phyloP scores from a whole-genome alignment of 2,888 invertebrate species.

The Drosophila parthenogenetica region DNA sequence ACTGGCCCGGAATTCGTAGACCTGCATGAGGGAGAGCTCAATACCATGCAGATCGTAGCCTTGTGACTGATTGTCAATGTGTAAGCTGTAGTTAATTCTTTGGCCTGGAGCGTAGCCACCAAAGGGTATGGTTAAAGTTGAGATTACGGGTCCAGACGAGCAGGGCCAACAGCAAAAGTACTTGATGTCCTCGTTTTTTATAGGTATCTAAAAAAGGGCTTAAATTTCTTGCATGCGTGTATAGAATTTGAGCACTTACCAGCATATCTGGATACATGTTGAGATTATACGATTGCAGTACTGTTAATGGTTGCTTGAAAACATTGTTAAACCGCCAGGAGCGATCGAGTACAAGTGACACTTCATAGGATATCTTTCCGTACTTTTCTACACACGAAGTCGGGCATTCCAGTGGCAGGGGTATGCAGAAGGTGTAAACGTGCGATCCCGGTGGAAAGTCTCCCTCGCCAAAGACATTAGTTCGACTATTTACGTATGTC shows the following conservation, averaged over 20 bases:
- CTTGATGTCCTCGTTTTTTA: constrained; percentile 57
- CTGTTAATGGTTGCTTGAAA: constrained; percentile 87
- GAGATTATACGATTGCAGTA: constrained; percentile 91
- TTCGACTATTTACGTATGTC: constrained; percentile 51
- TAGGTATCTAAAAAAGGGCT: constrained; percentile 37
- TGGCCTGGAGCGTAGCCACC: constrained; percentile 91
- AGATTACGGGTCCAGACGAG: constrained; percentile 58
- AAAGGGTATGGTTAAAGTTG: constrained; percentile 86
- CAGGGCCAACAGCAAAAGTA: constrained; percentile 76
- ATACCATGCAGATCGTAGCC: constrained; percentile 63
- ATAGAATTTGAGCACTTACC: constrained; percentile 85
- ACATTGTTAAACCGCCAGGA: constrained; percentile 89
- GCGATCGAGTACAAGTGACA: constrained; percentile 90
- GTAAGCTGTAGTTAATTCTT: constrained; percentile 88
- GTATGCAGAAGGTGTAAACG: constrained; percentile 90
- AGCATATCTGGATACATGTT: constrained; percentile 89
- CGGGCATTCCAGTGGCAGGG: constrained; percentile 87
- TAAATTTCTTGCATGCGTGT: neutral
- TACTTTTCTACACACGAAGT: constrained; percentile 90
- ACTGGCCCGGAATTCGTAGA: constrained; percentile 54
- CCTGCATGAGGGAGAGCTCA: constrained; percentile 53
- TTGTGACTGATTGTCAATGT: constrained; percentile 90
- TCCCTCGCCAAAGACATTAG: constrained; percentile 54
- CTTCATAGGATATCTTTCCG: constrained; percentile 91
- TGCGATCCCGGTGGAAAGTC: constrained; percentile 79